Evolutionary conservation across 2,888 invertebrate species (phyloP).

Genomic region (Syrphus vitripennis): DNA sequence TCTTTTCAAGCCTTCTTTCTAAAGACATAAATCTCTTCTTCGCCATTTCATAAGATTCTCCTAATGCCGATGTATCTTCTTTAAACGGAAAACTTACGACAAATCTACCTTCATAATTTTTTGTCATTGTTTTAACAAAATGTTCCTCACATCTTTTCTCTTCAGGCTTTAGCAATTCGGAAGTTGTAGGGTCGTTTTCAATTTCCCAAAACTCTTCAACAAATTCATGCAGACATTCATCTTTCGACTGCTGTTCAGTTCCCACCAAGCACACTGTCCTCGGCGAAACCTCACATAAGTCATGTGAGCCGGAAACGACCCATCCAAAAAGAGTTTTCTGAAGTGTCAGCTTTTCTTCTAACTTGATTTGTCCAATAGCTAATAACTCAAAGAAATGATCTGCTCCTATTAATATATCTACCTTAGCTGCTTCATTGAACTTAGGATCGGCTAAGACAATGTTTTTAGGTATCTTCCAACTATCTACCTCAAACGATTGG

Average conservation of each 20-base stretch:
- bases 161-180: neutral
- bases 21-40: neutral
- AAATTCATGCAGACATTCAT: neutral
- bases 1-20: neutral
- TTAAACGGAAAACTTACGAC: neutral
- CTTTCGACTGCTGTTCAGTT: neutral
- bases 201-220: conserved; percentile 24
- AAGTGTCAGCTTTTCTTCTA: too few species aligned
- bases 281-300: neutral
- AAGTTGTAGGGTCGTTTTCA: neutral
- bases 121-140: neutral
- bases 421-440: conserved; percentile 12
- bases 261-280: neutral
- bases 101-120: conserved; percentile 3
- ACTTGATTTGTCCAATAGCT: too few species aligned
- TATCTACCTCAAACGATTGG: conserved; percentile 4
- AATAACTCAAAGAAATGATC: too few species aligned
- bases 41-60: neutral
- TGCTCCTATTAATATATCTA: neutral
- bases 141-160: neutral
- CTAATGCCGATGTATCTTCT: neutral
- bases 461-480: conserved; percentile 27
- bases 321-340: neutral
- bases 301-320: neutral
- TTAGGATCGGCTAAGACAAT: conserved; percentile 6